Evolutionary conservation across 2,113 vertebrate genomes (phyloP).

Genomic region (Epinephelus cyanopodus): DNA sequence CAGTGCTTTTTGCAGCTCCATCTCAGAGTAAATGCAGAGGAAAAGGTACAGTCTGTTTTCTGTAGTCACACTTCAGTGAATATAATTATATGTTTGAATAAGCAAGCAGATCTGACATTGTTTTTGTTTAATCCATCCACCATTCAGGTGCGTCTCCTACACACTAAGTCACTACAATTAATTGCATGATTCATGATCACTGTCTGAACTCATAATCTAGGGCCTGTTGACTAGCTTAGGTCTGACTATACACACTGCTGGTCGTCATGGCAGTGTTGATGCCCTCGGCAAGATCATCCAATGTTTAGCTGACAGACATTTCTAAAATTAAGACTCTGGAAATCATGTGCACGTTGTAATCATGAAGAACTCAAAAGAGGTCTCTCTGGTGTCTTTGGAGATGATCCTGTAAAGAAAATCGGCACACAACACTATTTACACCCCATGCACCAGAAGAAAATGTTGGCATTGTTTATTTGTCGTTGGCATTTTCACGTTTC

Average conservation of each 20-base stretch:
- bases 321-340: conserved; percentile 9
- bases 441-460: too few relatives aligned
- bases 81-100: conserved; percentile 5
- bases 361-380: background rate
- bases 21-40: conserved; percentile 24
- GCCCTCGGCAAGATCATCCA: conserved; percentile 1
- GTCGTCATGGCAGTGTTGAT: conserved; percentile 48
- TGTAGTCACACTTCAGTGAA: background rate
- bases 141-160: conserved; percentile 27
- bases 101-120: conserved; percentile 33
- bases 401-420: conserved; percentile 6
- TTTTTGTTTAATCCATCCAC: conserved; percentile 27
- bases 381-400: background rate
- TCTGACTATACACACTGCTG: background rate
- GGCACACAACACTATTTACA: background rate
- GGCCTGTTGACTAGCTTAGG: conserved; percentile 25
- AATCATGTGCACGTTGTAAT: conserved; percentile 9
- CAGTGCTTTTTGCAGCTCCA: conserved; percentile 37
- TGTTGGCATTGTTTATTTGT: too few relatives aligned
- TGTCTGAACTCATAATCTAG: conserved; percentile 48
- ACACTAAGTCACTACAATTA: conserved; percentile 19
- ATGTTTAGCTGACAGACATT: conserved; percentile 1
- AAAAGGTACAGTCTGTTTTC: conserved; percentile 30
- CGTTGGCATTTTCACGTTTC: too few relatives aligned
- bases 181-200: conserved; percentile 36